Evolutionary conservation across 2,113 vertebrate genomes (phyloP), one percentile per base, ranked within the genome.

Genomic region (Tursiops truncatus): DNA sequence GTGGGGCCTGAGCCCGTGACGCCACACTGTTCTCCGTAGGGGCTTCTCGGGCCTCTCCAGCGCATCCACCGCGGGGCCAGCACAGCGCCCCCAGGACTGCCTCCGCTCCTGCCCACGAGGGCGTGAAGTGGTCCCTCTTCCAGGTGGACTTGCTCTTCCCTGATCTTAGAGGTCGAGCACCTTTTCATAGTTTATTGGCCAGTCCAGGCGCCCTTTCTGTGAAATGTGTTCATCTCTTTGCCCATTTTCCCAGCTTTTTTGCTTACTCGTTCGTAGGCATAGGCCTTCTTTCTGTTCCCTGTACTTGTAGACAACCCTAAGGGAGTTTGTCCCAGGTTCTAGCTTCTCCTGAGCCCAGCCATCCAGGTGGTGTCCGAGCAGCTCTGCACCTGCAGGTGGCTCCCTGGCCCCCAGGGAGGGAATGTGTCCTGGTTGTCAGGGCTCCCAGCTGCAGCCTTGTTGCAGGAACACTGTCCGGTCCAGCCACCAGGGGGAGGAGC

Each of bases 401-500:
- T 18, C 20, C 56, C 41, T 0, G 6, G 38, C 25, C 38, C 13
- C 31, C 4, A 4, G 26, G 7, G 26, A 36, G 2, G 4, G 67
- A 1, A 6, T 4, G 0, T 1, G 28, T 18, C 3, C 71, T 13
- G 36, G 60, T 2, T 2, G 60, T 7, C 33, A 1, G 50, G 17
- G 65, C 4, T 20, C n/a, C n/a, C 15, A 2, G 73, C 76, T 2
- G 7, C 18, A 10, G n/a, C 6, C 31, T 9, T 0, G 14, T 2
- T 1, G n/a, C 20, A 3, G 77, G 44, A 28, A 3, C 6, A 2
- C 10, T 6, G 60, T 9, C 3, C 2, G 0, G 6, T 8, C 31
- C 6, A 1, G 56, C 94, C 96, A 20, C 33, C 21, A 95, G 80
- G 58, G 79, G 47, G 94, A 14, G 90, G 58, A 4, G 25, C 86